Evolutionary conservation across 2,113 vertebrate species (phyloP).

Genomic region (human (Homo sapiens)): GRCh38 chr15:47078001-47078500

Average conservation of each 20-base stretch:
- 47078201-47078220: neutral
- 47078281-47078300: neutral
- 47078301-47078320: neutral
- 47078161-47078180: neutral
- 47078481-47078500: neutral
- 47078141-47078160: neutral
- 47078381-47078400: neutral
- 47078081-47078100: neutral
- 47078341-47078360: neutral
- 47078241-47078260: neutral
- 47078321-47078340: neutral
- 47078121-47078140: neutral
- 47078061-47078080: neutral
- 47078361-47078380: neutral
- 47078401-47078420: neutral
- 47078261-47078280: neutral
- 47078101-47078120: neutral
- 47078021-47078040: neutral
- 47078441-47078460: neutral
- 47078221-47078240: neutral
- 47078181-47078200: neutral
- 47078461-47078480: neutral
- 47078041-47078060: neutral
- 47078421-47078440: neutral
- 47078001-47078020: neutral